These are phyloP conservation scores for Botia kubotai DNA, from an alignment of 2,797 vertebrate species.

Conservation along the genomic window DNA sequence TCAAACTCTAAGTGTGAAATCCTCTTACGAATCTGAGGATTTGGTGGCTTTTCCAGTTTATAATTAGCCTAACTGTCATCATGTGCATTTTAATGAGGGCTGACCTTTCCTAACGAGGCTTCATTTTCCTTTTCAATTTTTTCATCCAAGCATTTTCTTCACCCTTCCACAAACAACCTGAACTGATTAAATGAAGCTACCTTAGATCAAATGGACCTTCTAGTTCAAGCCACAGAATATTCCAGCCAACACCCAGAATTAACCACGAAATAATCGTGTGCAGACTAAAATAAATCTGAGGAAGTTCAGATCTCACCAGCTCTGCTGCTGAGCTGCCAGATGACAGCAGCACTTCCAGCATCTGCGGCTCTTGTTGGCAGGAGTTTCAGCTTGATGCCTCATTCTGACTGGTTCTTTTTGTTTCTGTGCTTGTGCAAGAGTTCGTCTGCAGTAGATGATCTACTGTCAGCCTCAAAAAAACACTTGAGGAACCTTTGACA, in stretches of 20 bases:
- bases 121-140: neutral
- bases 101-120: conserved; percentile 26
- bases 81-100: conserved; percentile 18
- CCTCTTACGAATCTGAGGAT: conserved; percentile 24
- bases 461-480: neutral
- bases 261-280: conserved; percentile 1
- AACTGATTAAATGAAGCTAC: conserved; percentile 28
- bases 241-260: conserved; percentile 3
- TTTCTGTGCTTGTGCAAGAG: conserved; percentile 12
- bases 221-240: neutral
- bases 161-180: conserved; percentile 1
- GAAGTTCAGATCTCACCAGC: neutral
- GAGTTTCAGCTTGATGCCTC: conserved; percentile 11
- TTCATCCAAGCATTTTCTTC: neutral
- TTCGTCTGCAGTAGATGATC: neutral
- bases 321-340: conserved; percentile 27
- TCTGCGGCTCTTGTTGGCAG: neutral
- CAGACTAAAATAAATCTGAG: conserved; percentile 6
- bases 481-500: too few species aligned
- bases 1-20: conserved; percentile 27
- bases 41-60: conserved; percentile 31
- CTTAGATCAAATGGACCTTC: neutral
- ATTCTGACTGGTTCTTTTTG: neutral
- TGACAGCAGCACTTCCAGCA: conserved; percentile 3
- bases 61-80: conserved; percentile 38